These are phyloP conservation scores for Xestia xanthographa DNA, from an alignment of 2,888 invertebrate species.

Conservation along the genomic window DNA sequence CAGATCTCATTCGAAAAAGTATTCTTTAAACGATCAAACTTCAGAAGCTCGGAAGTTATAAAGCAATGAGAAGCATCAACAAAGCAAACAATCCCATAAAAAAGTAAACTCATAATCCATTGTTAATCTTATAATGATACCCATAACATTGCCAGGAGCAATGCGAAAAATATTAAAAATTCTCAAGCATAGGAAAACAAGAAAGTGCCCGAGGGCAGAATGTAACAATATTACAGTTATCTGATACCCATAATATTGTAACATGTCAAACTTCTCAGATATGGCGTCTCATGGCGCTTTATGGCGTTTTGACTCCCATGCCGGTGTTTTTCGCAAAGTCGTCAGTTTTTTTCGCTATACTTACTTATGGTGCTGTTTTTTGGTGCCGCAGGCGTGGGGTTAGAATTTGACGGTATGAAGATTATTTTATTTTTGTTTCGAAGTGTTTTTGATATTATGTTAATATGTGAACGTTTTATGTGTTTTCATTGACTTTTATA, in stretches of 20 bases:
- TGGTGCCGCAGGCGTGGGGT: conserved; percentile 47
- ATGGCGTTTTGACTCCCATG: conserved; percentile 74
- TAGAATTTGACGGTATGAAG: conserved; percentile 38
- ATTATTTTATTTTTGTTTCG: conserved; percentile 47
- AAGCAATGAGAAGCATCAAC: conserved; percentile 48
- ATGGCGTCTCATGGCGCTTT: conserved; percentile 79
- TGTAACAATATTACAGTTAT: conserved; percentile 81
- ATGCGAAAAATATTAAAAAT: conserved; percentile 73
- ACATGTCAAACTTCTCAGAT: conserved; percentile 87
- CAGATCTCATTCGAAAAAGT: not conserved
- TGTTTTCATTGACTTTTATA: not conserved
- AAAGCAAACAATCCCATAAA: conserved; percentile 39
- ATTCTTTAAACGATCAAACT: not conserved
- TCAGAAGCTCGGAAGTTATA: not conserved
- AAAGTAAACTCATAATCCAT: conserved; percentile 39
- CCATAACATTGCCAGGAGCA: conserved; percentile 66
- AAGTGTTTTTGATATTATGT: conserved; percentile 20
- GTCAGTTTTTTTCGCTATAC: conserved; percentile 62
- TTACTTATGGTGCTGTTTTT: conserved; percentile 25
- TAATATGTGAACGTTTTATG: not conserved
- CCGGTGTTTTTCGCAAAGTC: conserved; percentile 72
- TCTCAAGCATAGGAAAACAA: conserved; percentile 68
- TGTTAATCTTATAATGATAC: conserved; percentile 65
- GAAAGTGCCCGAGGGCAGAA: conserved; percentile 63
- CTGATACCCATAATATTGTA: conserved; percentile 87